A percentile compares a stretch with the other conserved stretches of the same genome.
Evolutionary conservation across 2,113 vertebrate genomes (phyloP).

Genomic region (Anguilla rostrata): DNA sequence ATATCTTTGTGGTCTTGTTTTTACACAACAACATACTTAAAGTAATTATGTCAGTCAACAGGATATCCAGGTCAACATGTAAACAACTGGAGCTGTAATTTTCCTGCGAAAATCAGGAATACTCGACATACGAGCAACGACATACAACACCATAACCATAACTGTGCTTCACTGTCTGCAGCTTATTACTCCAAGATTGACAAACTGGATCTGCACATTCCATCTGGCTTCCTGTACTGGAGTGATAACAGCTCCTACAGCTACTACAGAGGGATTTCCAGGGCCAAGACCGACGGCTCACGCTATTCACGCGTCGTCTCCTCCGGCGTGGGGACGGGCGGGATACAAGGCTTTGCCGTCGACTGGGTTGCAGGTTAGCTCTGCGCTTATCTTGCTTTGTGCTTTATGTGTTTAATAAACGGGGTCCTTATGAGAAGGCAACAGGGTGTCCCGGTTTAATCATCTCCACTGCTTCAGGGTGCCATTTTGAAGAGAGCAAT

Average conservation of each 20-base stretch:
- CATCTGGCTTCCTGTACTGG: constrained; percentile 65
- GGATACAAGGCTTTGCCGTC: constrained; percentile 66
- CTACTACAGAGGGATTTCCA: constrained; percentile 57
- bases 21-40: no score
- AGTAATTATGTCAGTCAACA: no score
- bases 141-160: background rate
- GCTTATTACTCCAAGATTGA: constrained; percentile 46
- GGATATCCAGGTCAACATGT: background rate
- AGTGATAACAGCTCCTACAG: constrained; percentile 55
- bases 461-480: background rate
- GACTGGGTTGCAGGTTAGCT: constrained; percentile 69
- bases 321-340: constrained; percentile 55
- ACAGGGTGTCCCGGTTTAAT: background rate
- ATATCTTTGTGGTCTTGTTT: no score
- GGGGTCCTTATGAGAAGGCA: no score
- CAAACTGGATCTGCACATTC: constrained; percentile 60
- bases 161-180: constrained; percentile 22
- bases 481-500: background rate
- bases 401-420: background rate
- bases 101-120: no score
- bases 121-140: no score
- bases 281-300: constrained; percentile 60
- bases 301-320: constrained; percentile 46
- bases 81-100: background rate
- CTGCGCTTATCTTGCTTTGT: background rate